These are phyloP conservation scores for Clunio marinus DNA, from an alignment of 2,888 invertebrate genomes.

Conservation along the genomic window DNA sequence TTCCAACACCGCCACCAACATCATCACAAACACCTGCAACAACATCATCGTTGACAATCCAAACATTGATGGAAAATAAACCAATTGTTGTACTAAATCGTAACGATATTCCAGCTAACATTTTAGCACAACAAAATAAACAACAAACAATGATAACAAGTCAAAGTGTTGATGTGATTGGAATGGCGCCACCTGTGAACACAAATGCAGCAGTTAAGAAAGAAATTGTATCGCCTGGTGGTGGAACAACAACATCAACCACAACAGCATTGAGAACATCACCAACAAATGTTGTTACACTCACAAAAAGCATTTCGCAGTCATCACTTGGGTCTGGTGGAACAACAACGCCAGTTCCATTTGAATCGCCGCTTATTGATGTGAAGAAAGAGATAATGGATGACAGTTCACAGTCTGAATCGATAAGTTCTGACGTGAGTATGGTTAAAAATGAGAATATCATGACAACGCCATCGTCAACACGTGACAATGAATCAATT, in stretches of 20 bases:
- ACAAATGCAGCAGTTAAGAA: conserved; percentile 27
- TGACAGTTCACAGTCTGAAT: conserved; percentile 63
- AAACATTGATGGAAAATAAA: conserved; percentile 20
- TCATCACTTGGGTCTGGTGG: conserved; percentile 43
- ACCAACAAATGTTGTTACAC: conserved; percentile 15
- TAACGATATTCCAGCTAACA: conserved; percentile 18
- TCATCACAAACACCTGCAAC: conserved; percentile 40
- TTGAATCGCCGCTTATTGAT: conserved; percentile 55
- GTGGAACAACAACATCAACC: not conserved
- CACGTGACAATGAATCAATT: conserved; percentile 48
- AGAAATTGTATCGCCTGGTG: conserved; percentile 42
- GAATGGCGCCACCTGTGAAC: conserved; percentile 24
- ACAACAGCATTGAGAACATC: too few species aligned
- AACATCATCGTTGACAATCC: too few species aligned
- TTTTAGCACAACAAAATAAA: too few species aligned
- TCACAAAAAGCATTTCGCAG: conserved; percentile 31
- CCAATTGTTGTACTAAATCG: conserved; percentile 28
- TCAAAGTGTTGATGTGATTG: not conserved
- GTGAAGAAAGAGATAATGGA: conserved; percentile 69
- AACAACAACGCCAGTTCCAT: conserved; percentile 45
- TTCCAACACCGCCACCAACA: not conserved
- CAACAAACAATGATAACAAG: not conserved
- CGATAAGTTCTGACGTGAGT: conserved; percentile 57
- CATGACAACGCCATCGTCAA: conserved; percentile 41
- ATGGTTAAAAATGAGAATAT: conserved; percentile 45